Evolutionary conservation across 2,113 vertebrate genomes (phyloP).

Genomic region (Strix uralensis): DNA sequence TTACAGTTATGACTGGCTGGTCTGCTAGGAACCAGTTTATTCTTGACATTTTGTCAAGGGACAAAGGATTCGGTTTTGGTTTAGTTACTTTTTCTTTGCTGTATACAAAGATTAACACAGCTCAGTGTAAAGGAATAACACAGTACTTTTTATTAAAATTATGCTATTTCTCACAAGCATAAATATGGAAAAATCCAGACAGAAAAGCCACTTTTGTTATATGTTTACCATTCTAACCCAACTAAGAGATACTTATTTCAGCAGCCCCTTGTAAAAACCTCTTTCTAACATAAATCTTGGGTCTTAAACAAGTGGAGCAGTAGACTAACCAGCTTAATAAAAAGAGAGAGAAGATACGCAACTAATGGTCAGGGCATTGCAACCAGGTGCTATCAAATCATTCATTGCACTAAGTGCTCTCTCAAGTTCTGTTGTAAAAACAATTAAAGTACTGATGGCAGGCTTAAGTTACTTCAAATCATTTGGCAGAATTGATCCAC

Average conservation of each 20-base stretch:
- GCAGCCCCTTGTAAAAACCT: slow-evolving; percentile 33
- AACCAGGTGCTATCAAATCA: slow-evolving; percentile 72
- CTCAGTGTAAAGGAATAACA: not conserved
- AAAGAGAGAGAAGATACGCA: slow-evolving; percentile 68
- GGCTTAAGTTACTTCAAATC: slow-evolving; percentile 77
- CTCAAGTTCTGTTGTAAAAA: slow-evolving; percentile 76
- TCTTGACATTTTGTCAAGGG: not conserved
- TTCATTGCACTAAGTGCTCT: slow-evolving; percentile 72
- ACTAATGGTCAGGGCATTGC: slow-evolving; percentile 64
- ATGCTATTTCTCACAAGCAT: not conserved
- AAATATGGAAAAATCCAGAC: not conserved
- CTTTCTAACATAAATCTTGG: slow-evolving; percentile 59
- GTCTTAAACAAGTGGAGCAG: slow-evolving; percentile 59
- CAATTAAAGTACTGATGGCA: slow-evolving; percentile 79
- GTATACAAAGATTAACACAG: not conserved
- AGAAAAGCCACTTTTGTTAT: not conserved
- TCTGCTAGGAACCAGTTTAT: not conserved
- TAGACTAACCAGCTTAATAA: slow-evolving; percentile 72
- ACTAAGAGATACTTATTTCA: slow-evolving; percentile 6
- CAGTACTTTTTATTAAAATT: slow-evolving; percentile 24
- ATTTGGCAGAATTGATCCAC: slow-evolving; percentile 81
- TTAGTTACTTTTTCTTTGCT: not conserved
- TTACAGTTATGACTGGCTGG: not conserved
- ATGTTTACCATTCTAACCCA: not conserved
- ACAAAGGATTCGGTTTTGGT: not conserved